Evolutionary conservation across 1,140 invertebrate genomes (phyloP), one percentile per base, ranked within the genome.

Genomic region (Amphibalanus amphitrite): DNA sequence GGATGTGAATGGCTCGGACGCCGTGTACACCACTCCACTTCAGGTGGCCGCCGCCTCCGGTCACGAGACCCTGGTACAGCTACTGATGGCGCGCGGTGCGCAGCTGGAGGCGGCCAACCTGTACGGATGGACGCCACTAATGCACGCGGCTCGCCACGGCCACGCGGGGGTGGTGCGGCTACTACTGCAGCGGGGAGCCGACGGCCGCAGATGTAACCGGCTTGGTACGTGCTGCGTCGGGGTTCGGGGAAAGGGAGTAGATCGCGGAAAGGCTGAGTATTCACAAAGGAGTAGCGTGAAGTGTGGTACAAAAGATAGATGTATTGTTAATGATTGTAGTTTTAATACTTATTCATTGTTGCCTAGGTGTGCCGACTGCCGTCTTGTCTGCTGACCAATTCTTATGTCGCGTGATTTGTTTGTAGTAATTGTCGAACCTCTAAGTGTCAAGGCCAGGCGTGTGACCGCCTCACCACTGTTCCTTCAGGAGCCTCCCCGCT

Each of bases 31-130:
- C 47, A 79, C 77, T 0, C 76, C 79, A 20, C 75, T 82, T 25
- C 81, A 81, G 80, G 71, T 79, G 28, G 79, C 80, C 23, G 80
- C 80, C 8, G 67, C 79, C 26, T 81, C 81, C 76, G 80, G 80
- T 70, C 80, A 81, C 74, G 79, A 79, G 77, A 80, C 77, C 13
- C 81, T 79, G 8, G 79, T 78, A 0, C 79, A 81, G 74, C 78
- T 80, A 64, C 74, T 82, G 15, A 77, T 82, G 67, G 80, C 81
- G 71, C 75, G 77, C 71, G 79, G 79, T 26, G 76, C 77, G 29
- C 47, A 23, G 47, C 47, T 23, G 47, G 47, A 20, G 10, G 47
- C 47, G 6, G 20, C 47, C 47, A 59, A 59, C 47, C 1, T 59
- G 47, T 59, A 59, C 47, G 47, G 47, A 8, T 59, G 47, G 47